Evolutionary conservation across 2,113 vertebrate genomes (phyloP).

Genomic region (Podocnemis expansa): DNA sequence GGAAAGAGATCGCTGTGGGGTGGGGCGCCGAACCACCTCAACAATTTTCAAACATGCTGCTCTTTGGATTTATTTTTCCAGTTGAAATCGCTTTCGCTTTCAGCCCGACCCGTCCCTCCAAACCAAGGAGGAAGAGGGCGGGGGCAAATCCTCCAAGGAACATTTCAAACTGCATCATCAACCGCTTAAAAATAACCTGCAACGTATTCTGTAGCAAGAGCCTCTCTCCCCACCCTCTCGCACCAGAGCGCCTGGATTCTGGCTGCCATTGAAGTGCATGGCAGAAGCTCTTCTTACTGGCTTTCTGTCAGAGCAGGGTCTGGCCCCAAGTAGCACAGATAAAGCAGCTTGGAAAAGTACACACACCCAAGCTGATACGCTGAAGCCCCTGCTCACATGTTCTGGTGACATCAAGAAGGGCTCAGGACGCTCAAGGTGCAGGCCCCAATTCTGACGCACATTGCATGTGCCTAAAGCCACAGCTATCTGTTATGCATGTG

Average conservation of each 20-base stretch:
- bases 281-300: neutral
- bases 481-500: neutral
- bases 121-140: neutral
- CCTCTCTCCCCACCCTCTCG: neutral
- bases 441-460: neutral
- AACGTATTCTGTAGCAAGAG: neutral
- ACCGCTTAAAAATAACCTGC: constrained; percentile 41
- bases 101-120: neutral
- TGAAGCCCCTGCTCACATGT: too few species aligned
- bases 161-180: constrained; percentile 43
- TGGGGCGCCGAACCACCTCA: neutral
- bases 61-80: neutral
- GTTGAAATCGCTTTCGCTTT: neutral
- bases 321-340: neutral
- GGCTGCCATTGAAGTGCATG: neutral
- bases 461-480: too few species aligned
- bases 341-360: neutral
- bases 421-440: neutral
- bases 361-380: neutral
- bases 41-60: neutral
- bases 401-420: neutral
- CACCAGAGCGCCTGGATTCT: neutral
- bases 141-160: constrained; percentile 26
- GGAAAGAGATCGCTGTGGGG: neutral
- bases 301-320: neutral